phyloP scores from a whole-genome alignment of 2,888 invertebrate genomes.

The Chymomyza fuscimana region DNA sequence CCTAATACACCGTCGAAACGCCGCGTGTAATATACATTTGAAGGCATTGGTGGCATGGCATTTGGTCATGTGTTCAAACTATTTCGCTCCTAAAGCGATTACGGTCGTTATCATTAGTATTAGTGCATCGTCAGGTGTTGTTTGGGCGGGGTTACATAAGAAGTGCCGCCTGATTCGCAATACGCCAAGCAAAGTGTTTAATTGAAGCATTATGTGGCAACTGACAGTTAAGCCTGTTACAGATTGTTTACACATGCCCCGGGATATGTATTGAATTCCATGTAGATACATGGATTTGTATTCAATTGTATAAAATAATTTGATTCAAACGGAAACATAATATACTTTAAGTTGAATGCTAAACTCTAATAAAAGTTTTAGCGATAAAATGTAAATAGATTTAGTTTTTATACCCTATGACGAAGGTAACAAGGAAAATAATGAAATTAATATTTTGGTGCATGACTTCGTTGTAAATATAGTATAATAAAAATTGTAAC shows the following conservation, averaged over 20 bases:
- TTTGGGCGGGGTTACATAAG: background rate
- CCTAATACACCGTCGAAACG: slow-evolving; percentile 3
- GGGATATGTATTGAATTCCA: background rate
- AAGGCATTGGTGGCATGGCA: slow-evolving; percentile 10
- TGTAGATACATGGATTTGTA: background rate
- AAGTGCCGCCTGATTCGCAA: background rate
- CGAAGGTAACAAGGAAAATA: too few relatives aligned
- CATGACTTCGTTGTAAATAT: too few relatives aligned
- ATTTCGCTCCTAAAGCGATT: slow-evolving; percentile 44
- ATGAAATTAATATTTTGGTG: too few relatives aligned
- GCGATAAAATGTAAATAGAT: too few relatives aligned
- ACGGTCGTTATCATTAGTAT: slow-evolving; percentile 50
- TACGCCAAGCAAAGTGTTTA: slow-evolving; percentile 26
- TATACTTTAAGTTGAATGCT: too few relatives aligned
- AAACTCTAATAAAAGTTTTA: too few relatives aligned
- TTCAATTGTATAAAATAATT: background rate
- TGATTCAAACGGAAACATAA: too few relatives aligned
- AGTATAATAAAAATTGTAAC: too few relatives aligned
- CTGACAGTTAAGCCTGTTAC: slow-evolving; percentile 29
- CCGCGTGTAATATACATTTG: slow-evolving; percentile 38
- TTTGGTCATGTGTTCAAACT: slow-evolving; percentile 3
- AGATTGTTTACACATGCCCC: background rate
- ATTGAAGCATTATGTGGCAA: slow-evolving; percentile 8
- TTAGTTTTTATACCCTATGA: too few relatives aligned
- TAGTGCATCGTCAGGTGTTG: slow-evolving; percentile 33